These are phyloP conservation scores for Caenorhabditis wallacei DNA, from an alignment of 2,888 invertebrate species.

Conservation along the genomic window DNA sequence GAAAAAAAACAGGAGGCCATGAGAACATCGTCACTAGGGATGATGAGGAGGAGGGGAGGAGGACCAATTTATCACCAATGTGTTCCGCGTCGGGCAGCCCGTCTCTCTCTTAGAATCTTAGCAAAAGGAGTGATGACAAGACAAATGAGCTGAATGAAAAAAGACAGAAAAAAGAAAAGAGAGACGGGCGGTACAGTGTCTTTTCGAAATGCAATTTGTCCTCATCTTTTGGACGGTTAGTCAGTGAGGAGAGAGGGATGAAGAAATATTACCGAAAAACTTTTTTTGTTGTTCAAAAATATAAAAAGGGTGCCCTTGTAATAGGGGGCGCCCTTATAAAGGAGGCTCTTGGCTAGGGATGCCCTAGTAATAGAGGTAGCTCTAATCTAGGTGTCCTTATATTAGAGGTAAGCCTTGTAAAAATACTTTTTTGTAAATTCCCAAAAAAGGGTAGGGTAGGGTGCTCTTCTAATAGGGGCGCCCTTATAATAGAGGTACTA, in stretches of 20 bases:
- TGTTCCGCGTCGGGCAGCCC: neutral
- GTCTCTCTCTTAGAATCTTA: neutral
- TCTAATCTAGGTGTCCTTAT: too few species aligned
- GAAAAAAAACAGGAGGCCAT: conserved; percentile 11
- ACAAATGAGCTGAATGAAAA: conserved; percentile 51
- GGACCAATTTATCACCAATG: conserved; percentile 44
- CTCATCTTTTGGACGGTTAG: neutral
- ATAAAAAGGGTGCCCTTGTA: neutral
- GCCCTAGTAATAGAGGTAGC: too few species aligned
- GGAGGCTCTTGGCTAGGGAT: too few species aligned
- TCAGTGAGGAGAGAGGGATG: neutral
- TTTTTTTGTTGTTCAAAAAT: too few species aligned
- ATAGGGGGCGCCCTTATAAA: too few species aligned
- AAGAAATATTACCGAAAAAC: neutral
- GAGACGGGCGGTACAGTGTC: conserved; percentile 28
- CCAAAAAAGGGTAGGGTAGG: too few species aligned
- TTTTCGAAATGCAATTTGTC: conserved; percentile 51
- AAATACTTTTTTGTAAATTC: too few species aligned
- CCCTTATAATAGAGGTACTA: too few species aligned
- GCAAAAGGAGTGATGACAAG: conserved; percentile 9
- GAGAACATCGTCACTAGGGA: too few species aligned
- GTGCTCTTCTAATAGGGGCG: too few species aligned
- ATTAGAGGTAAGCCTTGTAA: too few species aligned
- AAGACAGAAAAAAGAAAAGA: too few species aligned
- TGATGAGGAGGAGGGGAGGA: neutral